Base-by-base conservation (phyloP, 2,888 invertebrate genomes). In the Drosophila parthenogenetica region DNA sequence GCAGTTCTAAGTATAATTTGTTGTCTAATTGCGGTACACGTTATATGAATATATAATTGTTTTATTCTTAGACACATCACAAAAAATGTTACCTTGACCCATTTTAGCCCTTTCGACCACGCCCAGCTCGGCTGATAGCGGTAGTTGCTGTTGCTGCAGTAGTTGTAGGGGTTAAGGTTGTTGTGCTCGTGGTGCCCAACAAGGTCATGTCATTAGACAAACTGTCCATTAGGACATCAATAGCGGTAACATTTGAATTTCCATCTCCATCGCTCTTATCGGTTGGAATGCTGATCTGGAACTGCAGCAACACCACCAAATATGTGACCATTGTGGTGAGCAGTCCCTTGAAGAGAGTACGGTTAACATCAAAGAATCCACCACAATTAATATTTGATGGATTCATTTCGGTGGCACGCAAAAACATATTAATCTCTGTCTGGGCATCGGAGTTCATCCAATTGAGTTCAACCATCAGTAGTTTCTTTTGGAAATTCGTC, bases 391-490 rank as follows among this genome's bases (percentile, higher is more conserved):
- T 95, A 82, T 95, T 94, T 3, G 95, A 95, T 0, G 95, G 95
- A 90, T 95, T 95, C 95, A 96, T 95, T 92, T 95, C 95, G 0
- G 95, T 96, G 29, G 96, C 95, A 46, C 95, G 93, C 57, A 96
- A 90, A 87, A 96, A 96, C 95, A 95, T 96, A 90, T 95, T 95
- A 29, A 96, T 95, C 90, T 96, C 96, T 8, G 95, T 95, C 90
- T 95, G 95, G 0, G 95, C 95, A 83, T 95, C 95, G 0, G 95
- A 94, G 83, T 95, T 95, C 95, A 95, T 95, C 95, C 95, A 95
- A 1, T 95, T 95, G 3, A 96, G 87, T 84, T 96, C 95, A 1
- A 95, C 95, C 93, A 95, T 94, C 1, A 96, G 90, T 11, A 96
- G 91, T 81, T 95, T 95, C 92, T 95, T 96, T 90, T 96, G 95